Evolutionary conservation across 2,888 invertebrate genomes (phyloP).

Genomic region (Drosophila cognata): DNA sequence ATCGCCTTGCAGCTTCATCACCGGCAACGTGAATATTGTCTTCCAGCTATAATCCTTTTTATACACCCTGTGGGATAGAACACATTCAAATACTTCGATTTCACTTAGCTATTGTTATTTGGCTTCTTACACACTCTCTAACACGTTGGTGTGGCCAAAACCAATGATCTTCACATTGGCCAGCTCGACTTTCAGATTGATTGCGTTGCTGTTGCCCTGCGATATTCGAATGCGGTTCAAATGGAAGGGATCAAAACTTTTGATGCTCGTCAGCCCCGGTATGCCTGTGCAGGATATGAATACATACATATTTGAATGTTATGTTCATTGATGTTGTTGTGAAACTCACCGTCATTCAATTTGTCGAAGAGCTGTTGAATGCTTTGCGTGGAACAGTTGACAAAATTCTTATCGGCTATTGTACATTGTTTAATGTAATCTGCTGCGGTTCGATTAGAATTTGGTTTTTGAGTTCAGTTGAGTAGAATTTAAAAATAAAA

Average conservation of each 20-base stretch:
- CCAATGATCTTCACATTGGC: conserved; percentile 89
- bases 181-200: conserved; percentile 90
- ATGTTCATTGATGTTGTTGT: background rate
- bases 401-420: conserved; percentile 88
- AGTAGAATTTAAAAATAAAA: conserved; percentile 49
- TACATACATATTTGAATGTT: no score
- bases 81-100: background rate
- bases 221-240: conserved; percentile 89
- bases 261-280: conserved; percentile 85
- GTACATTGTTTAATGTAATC: conserved; percentile 89
- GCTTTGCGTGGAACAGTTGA: conserved; percentile 88
- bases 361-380: conserved; percentile 89
- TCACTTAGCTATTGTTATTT: background rate
- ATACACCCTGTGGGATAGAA: conserved; percentile 86
- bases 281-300: conserved; percentile 68
- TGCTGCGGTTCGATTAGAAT: conserved; percentile 86
- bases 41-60: conserved; percentile 89
- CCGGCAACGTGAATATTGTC: conserved; percentile 88
- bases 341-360: conserved; percentile 87
- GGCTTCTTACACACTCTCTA: conserved; percentile 87
- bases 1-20: conserved; percentile 89
- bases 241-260: conserved; percentile 89
- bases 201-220: conserved; percentile 89
- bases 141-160: conserved; percentile 88
- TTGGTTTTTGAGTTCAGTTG: conserved; percentile 54